A percentile compares a stretch with the other conserved stretches of the same genome.
Evolutionary conservation across 1,140 invertebrate species (phyloP).

Genomic region (Penaeus chinensis): DNA sequence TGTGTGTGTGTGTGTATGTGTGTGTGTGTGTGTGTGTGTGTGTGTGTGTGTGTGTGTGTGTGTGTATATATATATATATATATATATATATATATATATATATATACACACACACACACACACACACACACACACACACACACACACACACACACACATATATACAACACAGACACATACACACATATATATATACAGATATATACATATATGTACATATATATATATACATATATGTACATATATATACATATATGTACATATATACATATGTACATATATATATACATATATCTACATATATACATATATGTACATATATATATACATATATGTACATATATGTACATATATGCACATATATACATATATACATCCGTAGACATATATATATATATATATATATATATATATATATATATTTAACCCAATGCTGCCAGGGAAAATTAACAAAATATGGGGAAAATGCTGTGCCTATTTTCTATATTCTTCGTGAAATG

Average conservation of each 20-base stretch:
- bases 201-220: no score
- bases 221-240: no score
- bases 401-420: conserved; percentile 26
- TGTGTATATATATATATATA: not conserved
- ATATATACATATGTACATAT: not conserved
- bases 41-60: not conserved
- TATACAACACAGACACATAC: not conserved
- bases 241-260: conserved; percentile 3
- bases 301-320: conserved; percentile 16
- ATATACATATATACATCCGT: conserved; percentile 4
- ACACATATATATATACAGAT: not conserved
- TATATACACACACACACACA: not conserved
- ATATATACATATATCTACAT: not conserved
- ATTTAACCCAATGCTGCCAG: not conserved
- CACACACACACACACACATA: no score
- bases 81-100: no score
- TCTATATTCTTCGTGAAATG: no score
- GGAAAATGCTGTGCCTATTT: no score
- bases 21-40: not conserved
- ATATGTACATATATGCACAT: conserved; percentile 5
- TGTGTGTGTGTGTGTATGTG: no score
- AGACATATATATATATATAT: conserved; percentile 16
- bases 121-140: not conserved
- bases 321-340: conserved; percentile 13
- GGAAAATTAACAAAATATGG: no score